Base-by-base conservation (phyloP, 1,140 invertebrate genomes). In the Eupeodes corollae region DNA sequence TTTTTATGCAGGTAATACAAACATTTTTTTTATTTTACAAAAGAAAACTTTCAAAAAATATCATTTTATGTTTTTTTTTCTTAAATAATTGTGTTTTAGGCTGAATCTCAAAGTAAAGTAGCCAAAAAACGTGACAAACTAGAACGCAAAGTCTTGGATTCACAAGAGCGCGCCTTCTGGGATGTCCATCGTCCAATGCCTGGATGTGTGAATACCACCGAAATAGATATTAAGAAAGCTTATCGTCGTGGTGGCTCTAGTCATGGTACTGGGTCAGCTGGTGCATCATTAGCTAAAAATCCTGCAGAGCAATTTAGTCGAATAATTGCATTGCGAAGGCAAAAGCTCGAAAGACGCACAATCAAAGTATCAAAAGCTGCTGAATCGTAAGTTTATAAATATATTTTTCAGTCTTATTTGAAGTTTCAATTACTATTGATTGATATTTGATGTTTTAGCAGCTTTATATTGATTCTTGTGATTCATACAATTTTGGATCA, bases 101-200 rank as follows among this genome's bases (percentile, higher is more conserved):
- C 62, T 8, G 65, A 68, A 45, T 79, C 80, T 3, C 80, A 83
- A 62, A 81, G 74, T 61, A 94, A 97, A 78, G 95, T 98, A 19
- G 96, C 99, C 69, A 98, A 98, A 70, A 99, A 99, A 63, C 75
- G 96, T 42, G 96, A 99, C 65, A 98, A 98, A 67, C 68, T 98
- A 52, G 97, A 99, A 69, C 74, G 96, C 41, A 98, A 99, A 73
- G 93, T 99, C 31, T 68, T 99, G 16, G 97, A 99, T 70, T 97
- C 92, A 61, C 97, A 99, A 71, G 97, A 99, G 70, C 74, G 96
- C 61, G 96, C 95, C 1, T 99, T 99, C 69, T 99, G 97, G 97
- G 96, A 99, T 70, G 92, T 99, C 0, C 94, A 99, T 70, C 75
- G 96, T 61, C 97, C 96, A 26, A 94, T 98, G 82, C 96, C 96